Conservation (phyloP, 1,140 invertebrate species). For the Apis dorsata region DNA sequence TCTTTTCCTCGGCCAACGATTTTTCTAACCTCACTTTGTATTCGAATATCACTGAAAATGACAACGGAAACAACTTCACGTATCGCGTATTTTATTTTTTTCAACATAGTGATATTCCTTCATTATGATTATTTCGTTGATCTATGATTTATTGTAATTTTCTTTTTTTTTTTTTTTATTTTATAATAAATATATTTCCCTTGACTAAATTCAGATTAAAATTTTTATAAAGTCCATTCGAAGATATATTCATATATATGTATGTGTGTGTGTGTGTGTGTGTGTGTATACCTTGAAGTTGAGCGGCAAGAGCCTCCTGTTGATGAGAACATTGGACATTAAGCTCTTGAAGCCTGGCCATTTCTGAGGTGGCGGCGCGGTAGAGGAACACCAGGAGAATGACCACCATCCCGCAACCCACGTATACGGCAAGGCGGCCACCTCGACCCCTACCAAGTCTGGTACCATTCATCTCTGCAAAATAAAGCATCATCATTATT, state of each 20-base stretch:
- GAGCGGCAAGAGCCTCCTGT: slow-evolving; percentile 77
- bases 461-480: slow-evolving; percentile 76
- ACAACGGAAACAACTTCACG: neutral
- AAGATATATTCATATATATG: too few species aligned
- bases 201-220: too few species aligned
- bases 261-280: neutral
- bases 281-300: slow-evolving; percentile 75
- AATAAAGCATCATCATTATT: slow-evolving; percentile 7
- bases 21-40: slow-evolving; percentile 80
- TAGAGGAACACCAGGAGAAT: slow-evolving; percentile 75
- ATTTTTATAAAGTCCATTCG: neutral
- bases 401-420: slow-evolving; percentile 68
- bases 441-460: slow-evolving; percentile 76
- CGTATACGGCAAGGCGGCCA: slow-evolving; percentile 76
- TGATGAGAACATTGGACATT: slow-evolving; percentile 77
- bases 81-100: too few species aligned
- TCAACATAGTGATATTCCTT: too few species aligned
- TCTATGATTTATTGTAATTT: too few species aligned
- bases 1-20: slow-evolving; percentile 80
- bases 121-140: too few species aligned
- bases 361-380: slow-evolving; percentile 74
- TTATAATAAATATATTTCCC: too few species aligned
- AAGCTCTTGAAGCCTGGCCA: slow-evolving; percentile 74
- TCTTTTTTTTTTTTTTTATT: too few species aligned
- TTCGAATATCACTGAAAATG: slow-evolving; percentile 79